These are phyloP conservation scores for Thera obeliscata DNA, from an alignment of 2,888 invertebrate genomes.

Conservation along the genomic window DNA sequence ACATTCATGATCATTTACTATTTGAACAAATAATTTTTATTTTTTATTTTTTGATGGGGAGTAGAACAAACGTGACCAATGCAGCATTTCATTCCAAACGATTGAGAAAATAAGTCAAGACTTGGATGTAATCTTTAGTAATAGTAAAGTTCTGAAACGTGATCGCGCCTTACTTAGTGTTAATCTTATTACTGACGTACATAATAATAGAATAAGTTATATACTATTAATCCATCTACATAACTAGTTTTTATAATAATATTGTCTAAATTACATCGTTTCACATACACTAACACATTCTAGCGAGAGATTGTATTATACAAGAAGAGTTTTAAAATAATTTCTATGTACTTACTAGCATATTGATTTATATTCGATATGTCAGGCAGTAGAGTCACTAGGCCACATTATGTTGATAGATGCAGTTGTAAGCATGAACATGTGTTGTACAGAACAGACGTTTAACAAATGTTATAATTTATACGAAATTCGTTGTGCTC, in stretches of 20 bases:
- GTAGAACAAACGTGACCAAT: not conserved
- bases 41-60: too few relatives aligned
- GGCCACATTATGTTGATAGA: constrained; percentile 65
- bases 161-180: constrained; percentile 15
- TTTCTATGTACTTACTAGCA: constrained; percentile 66
- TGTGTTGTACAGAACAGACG: not conserved
- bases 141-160: not conserved
- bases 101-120: not conserved
- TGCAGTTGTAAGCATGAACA: constrained; percentile 45
- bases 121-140: not conserved
- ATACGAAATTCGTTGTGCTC: not conserved
- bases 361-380: constrained; percentile 76
- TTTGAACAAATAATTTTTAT: too few relatives aligned
- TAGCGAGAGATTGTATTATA: constrained; percentile 70
- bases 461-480: not conserved
- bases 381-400: constrained; percentile 75
- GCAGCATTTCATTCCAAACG: not conserved
- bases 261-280: constrained; percentile 78
- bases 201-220: constrained; percentile 19
- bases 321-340: constrained; percentile 59
- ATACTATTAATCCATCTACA: constrained; percentile 45
- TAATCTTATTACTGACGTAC: constrained; percentile 24
- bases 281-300: constrained; percentile 55
- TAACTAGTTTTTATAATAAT: constrained; percentile 59
- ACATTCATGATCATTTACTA: too few relatives aligned